Conservation (phyloP, 1,140 invertebrate species). For the Anadara kagoshimensis region DNA sequence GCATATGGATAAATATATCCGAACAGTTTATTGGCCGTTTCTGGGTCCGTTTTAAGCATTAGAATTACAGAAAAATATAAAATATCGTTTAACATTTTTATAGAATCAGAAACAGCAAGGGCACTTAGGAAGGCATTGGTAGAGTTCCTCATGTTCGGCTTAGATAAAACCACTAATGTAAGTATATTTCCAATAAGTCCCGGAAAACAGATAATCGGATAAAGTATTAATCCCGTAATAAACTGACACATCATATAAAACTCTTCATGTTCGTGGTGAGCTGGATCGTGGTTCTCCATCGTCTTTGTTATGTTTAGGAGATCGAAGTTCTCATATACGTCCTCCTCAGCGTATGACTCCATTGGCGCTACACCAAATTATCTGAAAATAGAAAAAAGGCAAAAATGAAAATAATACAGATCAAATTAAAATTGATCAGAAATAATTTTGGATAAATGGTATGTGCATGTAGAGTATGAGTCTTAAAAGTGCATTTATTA, state of each 20-base stretch:
- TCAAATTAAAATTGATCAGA: too few species aligned
- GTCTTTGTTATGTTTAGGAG: too few species aligned
- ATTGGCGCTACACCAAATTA: too few species aligned
- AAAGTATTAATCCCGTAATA: conserved; percentile 75
- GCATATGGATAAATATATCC: conserved; percentile 68
- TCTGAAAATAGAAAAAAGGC: too few species aligned
- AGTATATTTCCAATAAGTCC: conserved; percentile 84
- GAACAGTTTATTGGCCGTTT: conserved; percentile 53
- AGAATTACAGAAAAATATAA: conserved; percentile 80
- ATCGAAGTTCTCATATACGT: too few species aligned
- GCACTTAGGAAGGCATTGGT: conserved; percentile 85
- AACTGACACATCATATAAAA: conserved; percentile 63
- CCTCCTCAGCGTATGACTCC: too few species aligned
- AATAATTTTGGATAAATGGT: too few species aligned
- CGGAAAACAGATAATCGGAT: conserved; percentile 82
- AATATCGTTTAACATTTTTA: conserved; percentile 83
- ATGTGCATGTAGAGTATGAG: too few species aligned
- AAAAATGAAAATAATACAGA: too few species aligned
- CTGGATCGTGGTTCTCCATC: too few species aligned
- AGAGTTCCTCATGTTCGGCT: conserved; percentile 82
- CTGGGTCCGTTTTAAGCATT: conserved; percentile 59
- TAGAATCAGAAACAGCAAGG: conserved; percentile 83
- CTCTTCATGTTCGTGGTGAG: conserved; percentile 29
- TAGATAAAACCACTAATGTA: conserved; percentile 83
- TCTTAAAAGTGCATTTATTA: too few species aligned